Percentiles rank a stretch among this genome's conserved stretches.
These are phyloP conservation scores for Halesus radiatus DNA, from an alignment of 1,140 invertebrate species.

Conservation along the genomic window DNA sequence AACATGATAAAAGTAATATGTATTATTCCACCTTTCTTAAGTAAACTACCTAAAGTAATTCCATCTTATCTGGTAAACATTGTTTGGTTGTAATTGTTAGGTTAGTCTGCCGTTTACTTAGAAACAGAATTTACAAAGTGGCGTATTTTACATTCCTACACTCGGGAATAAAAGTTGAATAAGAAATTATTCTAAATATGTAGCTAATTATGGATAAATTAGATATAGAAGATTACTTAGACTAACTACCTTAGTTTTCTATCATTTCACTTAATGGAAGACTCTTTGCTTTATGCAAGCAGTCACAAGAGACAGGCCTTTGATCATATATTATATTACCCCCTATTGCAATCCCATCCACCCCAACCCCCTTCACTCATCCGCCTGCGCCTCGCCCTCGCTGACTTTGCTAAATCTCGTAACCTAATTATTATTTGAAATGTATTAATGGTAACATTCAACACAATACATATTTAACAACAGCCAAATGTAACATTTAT, in stretches of 20 bases:
- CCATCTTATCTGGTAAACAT: constrained; percentile 20
- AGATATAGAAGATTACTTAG: constrained; percentile 48
- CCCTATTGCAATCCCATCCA: constrained; percentile 51
- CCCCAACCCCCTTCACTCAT: constrained; percentile 3
- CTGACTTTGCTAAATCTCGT: not conserved
- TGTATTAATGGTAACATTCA: constrained; percentile 48
- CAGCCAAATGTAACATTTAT: constrained; percentile 46
- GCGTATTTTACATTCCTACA: constrained; percentile 14
- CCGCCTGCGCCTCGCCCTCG: too few species aligned
- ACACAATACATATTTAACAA: constrained; percentile 50
- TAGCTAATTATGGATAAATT: constrained; percentile 54
- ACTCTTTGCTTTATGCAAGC: constrained; percentile 58
- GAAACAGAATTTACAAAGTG: constrained; percentile 33
- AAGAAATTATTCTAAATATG: constrained; percentile 46
- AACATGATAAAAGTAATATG: constrained; percentile 18
- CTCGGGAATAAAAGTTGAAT: constrained; percentile 28
- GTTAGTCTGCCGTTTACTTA: constrained; percentile 4
- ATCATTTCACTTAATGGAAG: constrained; percentile 58
- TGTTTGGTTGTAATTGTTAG: not conserved
- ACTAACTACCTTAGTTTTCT: constrained; percentile 55
- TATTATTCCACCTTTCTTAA: not conserved
- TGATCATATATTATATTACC: constrained; percentile 55
- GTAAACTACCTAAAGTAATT: constrained; percentile 19
- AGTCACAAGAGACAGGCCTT: constrained; percentile 58
- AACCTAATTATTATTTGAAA: constrained; percentile 45